A percentile compares a stretch with the other conserved stretches of the same genome.
Conservation (phyloP, 2,888 invertebrate genomes). For the Craniophora ligustri region DNA sequence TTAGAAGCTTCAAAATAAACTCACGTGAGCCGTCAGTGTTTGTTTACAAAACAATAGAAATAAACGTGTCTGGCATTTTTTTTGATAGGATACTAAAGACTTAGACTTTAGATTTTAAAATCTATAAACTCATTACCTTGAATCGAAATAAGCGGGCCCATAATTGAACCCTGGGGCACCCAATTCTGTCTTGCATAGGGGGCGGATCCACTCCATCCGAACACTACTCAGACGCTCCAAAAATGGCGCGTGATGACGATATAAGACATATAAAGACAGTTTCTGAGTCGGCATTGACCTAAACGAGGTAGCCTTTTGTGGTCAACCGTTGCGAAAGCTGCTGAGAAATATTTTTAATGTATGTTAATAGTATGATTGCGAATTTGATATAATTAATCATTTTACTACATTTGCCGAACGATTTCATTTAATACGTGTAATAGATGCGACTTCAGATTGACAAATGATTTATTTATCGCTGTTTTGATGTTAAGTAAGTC, state of each 20-base stretch:
- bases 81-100: constrained; percentile 10
- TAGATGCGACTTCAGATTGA: constrained; percentile 33
- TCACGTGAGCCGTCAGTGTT: too few species aligned
- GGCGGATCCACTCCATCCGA: constrained; percentile 70
- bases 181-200: constrained; percentile 68
- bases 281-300: constrained; percentile 80
- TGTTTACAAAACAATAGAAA: background rate
- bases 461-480: constrained; percentile 42
- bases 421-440: constrained; percentile 19
- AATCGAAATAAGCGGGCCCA: constrained; percentile 67
- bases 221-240: constrained; percentile 72
- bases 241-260: constrained; percentile 78
- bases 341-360: constrained; percentile 48
- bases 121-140: constrained; percentile 5
- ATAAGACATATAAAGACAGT: constrained; percentile 63
- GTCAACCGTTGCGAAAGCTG: constrained; percentile 74
- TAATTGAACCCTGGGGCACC: constrained; percentile 73
- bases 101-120: constrained; percentile 32
- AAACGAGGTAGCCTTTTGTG: constrained; percentile 71
- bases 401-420: constrained; percentile 26
- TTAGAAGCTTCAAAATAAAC: too few species aligned
- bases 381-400: constrained; percentile 46
- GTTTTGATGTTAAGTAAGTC: constrained; percentile 33
- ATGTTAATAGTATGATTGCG: constrained; percentile 37
- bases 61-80: background rate